These are phyloP conservation scores for Trichogramma pretiosum DNA, from an alignment of 1,140 invertebrate species.

Conservation along the genomic window DNA sequence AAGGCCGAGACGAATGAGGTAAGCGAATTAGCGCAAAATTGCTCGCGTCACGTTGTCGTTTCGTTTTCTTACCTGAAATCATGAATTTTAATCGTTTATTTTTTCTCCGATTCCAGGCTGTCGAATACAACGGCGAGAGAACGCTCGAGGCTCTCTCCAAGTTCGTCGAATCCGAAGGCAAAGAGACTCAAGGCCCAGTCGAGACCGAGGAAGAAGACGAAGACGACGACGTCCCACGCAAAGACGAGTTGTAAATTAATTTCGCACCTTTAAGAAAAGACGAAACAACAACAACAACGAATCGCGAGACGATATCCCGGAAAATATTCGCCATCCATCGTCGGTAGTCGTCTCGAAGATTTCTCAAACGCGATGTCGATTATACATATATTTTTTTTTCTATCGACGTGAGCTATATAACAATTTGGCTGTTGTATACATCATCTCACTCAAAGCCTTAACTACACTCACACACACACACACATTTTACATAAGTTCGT, in stretches of 20 bases:
- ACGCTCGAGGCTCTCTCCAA: slow-evolving; percentile 87
- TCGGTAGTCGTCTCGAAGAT: too few relatives aligned
- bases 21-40: too few relatives aligned
- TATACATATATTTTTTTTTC: too few relatives aligned
- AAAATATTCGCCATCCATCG: too few relatives aligned
- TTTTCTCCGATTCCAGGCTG: slow-evolving; percentile 58
- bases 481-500: slow-evolving; percentile 14
- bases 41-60: slow-evolving; percentile 12
- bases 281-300: too few relatives aligned
- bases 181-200: slow-evolving; percentile 54
- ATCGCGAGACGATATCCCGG: too few relatives aligned
- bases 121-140: slow-evolving; percentile 92
- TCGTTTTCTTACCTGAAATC: slow-evolving; percentile 1
- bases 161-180: slow-evolving; percentile 79
- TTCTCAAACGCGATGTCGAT: too few relatives aligned
- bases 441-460: slow-evolving; percentile 6
- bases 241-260: slow-evolving; percentile 58
- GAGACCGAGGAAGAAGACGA: slow-evolving; percentile 56
- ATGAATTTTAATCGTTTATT: slow-evolving; percentile 12
- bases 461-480: too few relatives aligned
- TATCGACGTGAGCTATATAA: background rate
- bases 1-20: slow-evolving; percentile 87
- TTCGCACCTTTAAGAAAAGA: too few relatives aligned
- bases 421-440: slow-evolving; percentile 11
- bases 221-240: slow-evolving; percentile 56